Evolutionary conservation across 1,140 invertebrate species (phyloP).

Genomic region (Drosophila repleta): DNA sequence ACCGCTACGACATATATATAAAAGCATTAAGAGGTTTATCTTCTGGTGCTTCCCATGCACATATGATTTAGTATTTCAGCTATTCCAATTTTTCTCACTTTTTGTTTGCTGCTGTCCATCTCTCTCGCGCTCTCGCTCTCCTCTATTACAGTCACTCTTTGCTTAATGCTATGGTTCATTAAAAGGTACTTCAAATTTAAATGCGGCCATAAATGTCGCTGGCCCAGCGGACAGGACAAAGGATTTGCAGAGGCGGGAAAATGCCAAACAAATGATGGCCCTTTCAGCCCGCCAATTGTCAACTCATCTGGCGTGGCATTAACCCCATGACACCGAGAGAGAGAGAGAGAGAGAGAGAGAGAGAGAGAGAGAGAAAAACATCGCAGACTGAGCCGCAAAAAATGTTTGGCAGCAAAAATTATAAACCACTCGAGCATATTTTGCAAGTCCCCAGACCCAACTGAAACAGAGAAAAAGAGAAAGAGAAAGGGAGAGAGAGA

Average conservation of each 20-base stretch:
- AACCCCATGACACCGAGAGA: conserved; percentile 52
- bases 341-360: neutral
- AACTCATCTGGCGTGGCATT: conserved; percentile 64
- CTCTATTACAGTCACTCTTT: neutral
- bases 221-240: neutral
- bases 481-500: neutral
- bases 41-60: too few species aligned
- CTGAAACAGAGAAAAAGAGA: conserved; percentile 3
- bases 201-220: conserved; percentile 61
- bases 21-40: too few species aligned
- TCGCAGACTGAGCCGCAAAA: conserved; percentile 40
- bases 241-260: conserved; percentile 27
- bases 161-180: conserved; percentile 44
- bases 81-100: too few species aligned
- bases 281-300: conserved; percentile 66
- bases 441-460: conserved; percentile 51
- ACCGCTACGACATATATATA: too few species aligned
- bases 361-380: conserved; percentile 12
- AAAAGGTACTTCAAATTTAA: conserved; percentile 67
- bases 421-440: conserved; percentile 77
- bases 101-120: neutral
- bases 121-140: neutral
- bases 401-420: conserved; percentile 71
- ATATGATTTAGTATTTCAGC: too few species aligned
- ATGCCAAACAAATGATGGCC: conserved; percentile 64